Evolutionary conservation across 2,888 invertebrate species (phyloP).

Genomic region (Hypercompe scribonia): DNA sequence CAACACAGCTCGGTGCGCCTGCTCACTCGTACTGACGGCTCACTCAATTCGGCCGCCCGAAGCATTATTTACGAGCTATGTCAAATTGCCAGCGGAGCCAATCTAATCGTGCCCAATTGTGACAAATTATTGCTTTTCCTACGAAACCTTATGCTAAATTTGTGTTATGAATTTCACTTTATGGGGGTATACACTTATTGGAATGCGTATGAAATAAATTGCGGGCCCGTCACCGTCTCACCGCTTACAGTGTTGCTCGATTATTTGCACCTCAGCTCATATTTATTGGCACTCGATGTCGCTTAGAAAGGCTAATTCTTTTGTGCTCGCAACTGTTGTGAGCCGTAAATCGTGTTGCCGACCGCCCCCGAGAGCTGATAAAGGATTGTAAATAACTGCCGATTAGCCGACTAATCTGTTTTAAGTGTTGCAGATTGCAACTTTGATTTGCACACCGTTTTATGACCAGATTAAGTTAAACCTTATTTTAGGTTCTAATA

Average conservation of each 20-base stretch:
- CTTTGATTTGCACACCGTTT: slow-evolving; percentile 71
- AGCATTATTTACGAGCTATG: slow-evolving; percentile 84
- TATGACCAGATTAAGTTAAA: slow-evolving; percentile 68
- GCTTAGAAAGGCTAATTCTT: slow-evolving; percentile 79
- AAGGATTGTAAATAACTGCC: slow-evolving; percentile 81
- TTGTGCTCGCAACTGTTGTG: slow-evolving; percentile 70
- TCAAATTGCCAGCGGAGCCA: slow-evolving; percentile 83
- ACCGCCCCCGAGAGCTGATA: slow-evolving; percentile 76
- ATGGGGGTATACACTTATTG: slow-evolving; percentile 68
- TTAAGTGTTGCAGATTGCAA: slow-evolving; percentile 73
- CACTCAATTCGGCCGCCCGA: slow-evolving; percentile 72
- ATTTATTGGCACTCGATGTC: slow-evolving; percentile 84
- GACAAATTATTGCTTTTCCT: slow-evolving; percentile 86
- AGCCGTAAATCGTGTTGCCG: slow-evolving; percentile 76
- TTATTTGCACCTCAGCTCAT: slow-evolving; percentile 76
- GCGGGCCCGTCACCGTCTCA: slow-evolving; percentile 46
- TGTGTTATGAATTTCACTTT: slow-evolving; percentile 79
- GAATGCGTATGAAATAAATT: slow-evolving; percentile 67
- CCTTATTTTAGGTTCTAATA: slow-evolving; percentile 49
- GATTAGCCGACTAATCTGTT: slow-evolving; percentile 78
- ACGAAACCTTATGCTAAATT: slow-evolving; percentile 82
- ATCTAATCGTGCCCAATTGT: slow-evolving; percentile 86
- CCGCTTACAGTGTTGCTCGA: slow-evolving; percentile 77
- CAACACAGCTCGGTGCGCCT: slow-evolving; percentile 42
- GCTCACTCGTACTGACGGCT: slow-evolving; percentile 57